Base-by-base conservation (phyloP, 1,140 invertebrate species). In the Bursaphelenchus mucronatus region DNA sequence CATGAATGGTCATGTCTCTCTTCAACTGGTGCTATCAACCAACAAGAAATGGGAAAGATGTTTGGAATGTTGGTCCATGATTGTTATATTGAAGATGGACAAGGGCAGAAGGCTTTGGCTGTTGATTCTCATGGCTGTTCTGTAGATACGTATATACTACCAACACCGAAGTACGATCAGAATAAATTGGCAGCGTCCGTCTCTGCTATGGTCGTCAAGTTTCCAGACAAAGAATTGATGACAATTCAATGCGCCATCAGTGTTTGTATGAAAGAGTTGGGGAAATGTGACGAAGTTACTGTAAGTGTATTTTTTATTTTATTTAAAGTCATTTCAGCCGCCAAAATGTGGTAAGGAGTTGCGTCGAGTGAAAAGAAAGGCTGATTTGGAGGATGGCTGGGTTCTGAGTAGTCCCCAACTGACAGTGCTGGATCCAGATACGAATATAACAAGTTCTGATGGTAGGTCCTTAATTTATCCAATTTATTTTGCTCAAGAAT, bases 231-330 rank as follows among this genome's bases (percentile, higher is more conserved):
- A 40, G 73, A 77, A 40, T 54, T 63, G 10, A 73, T 76, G 11
- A 56, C 68, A n/a, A 78, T 76, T 54, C 73, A 75, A 46, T 76
- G 75, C 55, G 58, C 69, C 13, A 76, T 76, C 17, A 17, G 51
- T 15, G 21, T 76, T 11, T 78, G 75, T 58, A 17, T 76, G 41
- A 75, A 76, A 46, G 75, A 65, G 10, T 63, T 75, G 21, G 74
- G 74, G 10, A 61, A 73, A 5, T 78, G 75, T 63, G 63, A 75
- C 50, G 70, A 69, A n/a, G 58, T 76, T 51, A 78, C 76, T 39
- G 74, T 75, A 69, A 53, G 8, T 47, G n/a, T 8, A 6, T 17
- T 17, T 11, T 13, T 63, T 41, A 3, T n/a, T 54, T 57, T 40
- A 13, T 19, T 40, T 68, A 50, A 9, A 43, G 67, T 9, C 3